These are phyloP conservation scores for Pedionomus torquatus DNA, from an alignment of 2,113 vertebrate genomes.

Conservation along the genomic window DNA sequence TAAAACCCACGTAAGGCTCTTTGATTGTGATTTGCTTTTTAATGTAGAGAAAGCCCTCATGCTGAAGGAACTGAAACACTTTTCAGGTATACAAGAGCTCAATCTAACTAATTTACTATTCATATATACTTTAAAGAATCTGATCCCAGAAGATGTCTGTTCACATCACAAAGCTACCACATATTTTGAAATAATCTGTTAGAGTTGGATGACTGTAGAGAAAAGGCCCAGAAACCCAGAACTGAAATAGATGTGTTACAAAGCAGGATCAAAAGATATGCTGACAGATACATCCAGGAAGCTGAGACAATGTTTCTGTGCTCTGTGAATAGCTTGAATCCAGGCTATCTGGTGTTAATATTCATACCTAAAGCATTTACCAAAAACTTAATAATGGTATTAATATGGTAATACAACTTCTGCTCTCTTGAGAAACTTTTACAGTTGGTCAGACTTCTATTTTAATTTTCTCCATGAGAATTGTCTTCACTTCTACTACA, in stretches of 20 bases:
- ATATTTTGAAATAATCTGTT: conserved; percentile 35
- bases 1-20: not conserved
- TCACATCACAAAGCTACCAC: conserved; percentile 34
- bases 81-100: not conserved
- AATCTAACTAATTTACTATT: conserved; percentile 47
- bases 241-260: not conserved
- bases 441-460: not conserved
- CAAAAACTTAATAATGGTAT: not conserved
- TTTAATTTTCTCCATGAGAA: not conserved
- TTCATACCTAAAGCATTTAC: not conserved
- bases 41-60: conserved; percentile 7
- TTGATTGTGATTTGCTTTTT: conserved; percentile 51
- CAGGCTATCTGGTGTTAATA: not conserved
- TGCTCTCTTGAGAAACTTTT: not conserved
- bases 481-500: not conserved
- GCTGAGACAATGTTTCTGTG: not conserved
- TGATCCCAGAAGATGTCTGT: conserved; percentile 38
- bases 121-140: conserved; percentile 35
- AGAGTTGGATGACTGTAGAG: not conserved
- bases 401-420: not conserved
- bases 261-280: not conserved
- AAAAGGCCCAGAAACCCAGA: conserved; percentile 1
- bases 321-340: not conserved
- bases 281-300: not conserved
- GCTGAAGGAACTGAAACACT: conserved; percentile 19